Evolutionary conservation across 2,113 vertebrate genomes (phyloP), one percentile per base, ranked within the genome.

Genomic region (Puffinus mauretanicus): DNA sequence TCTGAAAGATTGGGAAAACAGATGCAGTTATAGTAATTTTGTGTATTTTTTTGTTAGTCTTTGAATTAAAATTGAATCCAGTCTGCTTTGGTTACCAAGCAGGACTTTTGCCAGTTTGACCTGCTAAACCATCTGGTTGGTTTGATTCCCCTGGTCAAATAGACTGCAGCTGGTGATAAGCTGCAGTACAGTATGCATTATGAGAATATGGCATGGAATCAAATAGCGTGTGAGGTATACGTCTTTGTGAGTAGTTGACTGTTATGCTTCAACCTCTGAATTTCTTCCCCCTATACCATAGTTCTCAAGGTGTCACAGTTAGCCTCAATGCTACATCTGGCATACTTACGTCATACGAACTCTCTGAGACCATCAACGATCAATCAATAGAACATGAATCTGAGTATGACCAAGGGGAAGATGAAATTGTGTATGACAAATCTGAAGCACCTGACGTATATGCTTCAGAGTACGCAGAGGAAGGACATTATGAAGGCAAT

Each of bases 361-460:
- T 99, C 85, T 97, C 98, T 1, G 95, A 98, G 88, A 96, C 89
- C 87, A 93, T 98, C 26, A 98, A 98, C 2, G 98, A 98, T 86
- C 97, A 94, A 4, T 97, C 97, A 2, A 88, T 97, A 77, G 98
- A 98, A 26, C 98, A 98, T 16, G 97, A 98, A 32, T 98, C 86
- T 2, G 98, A 98, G 67, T 99, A 99, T 61, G 97, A 98, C 76
- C 98, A 99, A 88, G 98, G 97, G 79, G 98, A 98, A n/a, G 97
- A 98, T 7, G 98, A 98, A 75, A 98, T 98, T 49, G 97, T 86
- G 12, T 98, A 98, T 84, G 98, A 98, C 70, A 98, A 98, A 90
- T 98, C 97, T 7, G 98, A 98, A 22, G 98, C 97, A 36, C 97
- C 97, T 32, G 98, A 98, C 30, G 92, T 97, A 27, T 98, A 98